These are phyloP conservation scores for Hypomesus transpacificus DNA, from an alignment of 2,113 vertebrate species.

Conservation along the genomic window DNA sequence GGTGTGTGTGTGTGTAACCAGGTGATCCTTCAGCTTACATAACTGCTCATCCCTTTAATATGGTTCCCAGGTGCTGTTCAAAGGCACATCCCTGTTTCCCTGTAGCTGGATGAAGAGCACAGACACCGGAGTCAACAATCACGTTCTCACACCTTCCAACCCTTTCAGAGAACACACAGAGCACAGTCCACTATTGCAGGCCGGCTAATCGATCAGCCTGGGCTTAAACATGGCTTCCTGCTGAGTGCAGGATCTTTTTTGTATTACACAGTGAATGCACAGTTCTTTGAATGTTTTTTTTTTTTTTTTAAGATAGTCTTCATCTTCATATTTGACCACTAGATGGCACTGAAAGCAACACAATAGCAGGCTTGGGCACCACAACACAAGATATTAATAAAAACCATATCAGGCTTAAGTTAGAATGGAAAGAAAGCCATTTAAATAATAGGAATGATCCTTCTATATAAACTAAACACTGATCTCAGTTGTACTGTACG, in stretches of 20 bases:
- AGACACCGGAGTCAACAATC: constrained; percentile 52
- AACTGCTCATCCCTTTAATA: constrained; percentile 40
- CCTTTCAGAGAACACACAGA: background rate
- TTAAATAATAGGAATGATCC: constrained; percentile 63
- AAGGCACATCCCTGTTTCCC: constrained; percentile 62
- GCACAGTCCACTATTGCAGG: background rate
- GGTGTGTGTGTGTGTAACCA: constrained; percentile 11
- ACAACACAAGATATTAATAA: constrained; percentile 68
- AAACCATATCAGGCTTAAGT: constrained; percentile 62
- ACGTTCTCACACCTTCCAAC: constrained; percentile 43
- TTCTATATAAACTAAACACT: constrained; percentile 67
- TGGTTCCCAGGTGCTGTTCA: constrained; percentile 50
- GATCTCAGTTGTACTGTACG: constrained; percentile 67
- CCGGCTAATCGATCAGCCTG: background rate
- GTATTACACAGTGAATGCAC: constrained; percentile 54
- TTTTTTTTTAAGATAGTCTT: constrained; percentile 55
- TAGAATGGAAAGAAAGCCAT: constrained; percentile 62
- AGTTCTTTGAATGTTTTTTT: background rate
- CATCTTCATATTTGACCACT: constrained; percentile 71
- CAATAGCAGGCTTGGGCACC: constrained; percentile 70
- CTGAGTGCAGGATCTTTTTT: constrained; percentile 27
- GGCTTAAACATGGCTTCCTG: background rate
- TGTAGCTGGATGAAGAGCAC: constrained; percentile 53
- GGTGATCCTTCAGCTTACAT: constrained; percentile 36
- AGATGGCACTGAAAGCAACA: constrained; percentile 77